Evolutionary conservation across 2,888 invertebrate species (phyloP), one percentile per base, ranked within the genome.

Genomic region (Morinoia aosen): DNA sequence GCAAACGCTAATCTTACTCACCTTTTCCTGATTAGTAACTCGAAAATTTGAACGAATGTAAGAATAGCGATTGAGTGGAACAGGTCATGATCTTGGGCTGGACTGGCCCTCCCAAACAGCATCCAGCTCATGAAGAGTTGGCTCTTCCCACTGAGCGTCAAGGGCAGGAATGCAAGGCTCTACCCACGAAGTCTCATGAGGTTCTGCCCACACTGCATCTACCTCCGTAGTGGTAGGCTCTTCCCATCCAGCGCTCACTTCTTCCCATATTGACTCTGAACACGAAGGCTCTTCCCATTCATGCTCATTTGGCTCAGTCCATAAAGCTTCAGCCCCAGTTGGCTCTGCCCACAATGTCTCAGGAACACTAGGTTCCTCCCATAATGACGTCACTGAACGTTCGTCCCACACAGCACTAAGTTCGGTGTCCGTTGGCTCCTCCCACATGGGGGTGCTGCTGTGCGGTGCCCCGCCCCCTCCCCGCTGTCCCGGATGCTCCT

Each of bases 321-420:
- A 93, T 58, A 93, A 93, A 25, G 33, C n/a, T 57, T 93, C 93
- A 93, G 57, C n/a, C 56, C n/a, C 93, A 56, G 33, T 93, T 11
- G 57, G 57, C 12, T 93, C 57, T 25, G 39, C 93, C 93, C 93
- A 93, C n/a, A 93, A n/a, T 25, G 57, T 57, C 48, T 57, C 93
- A 25, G 93, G n/a, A 57, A 48, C 93, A 93, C n/a, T 93, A 19
- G 93, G 57, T 57, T 25, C 93, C 93, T 57, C 93, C 93, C 93
- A 93, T 33, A 93, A 93, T 4, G 48, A 90, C 48, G 39, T 90
- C 8, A 14, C 12, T 39, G 90, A 40, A 90, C 39, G 93, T 57
- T 93, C 93, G n/a, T 57, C 93, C 93, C 93, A 93, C 57, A 93
- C 93, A 16, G 93, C 93, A 93, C 40, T 57, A 25, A 93, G 93